A percentile compares a stretch with the other conserved stretches of the same genome.
These are phyloP conservation scores for Standfussiana lucernea DNA, from an alignment of 2,888 invertebrate species.

Conservation along the genomic window DNA sequence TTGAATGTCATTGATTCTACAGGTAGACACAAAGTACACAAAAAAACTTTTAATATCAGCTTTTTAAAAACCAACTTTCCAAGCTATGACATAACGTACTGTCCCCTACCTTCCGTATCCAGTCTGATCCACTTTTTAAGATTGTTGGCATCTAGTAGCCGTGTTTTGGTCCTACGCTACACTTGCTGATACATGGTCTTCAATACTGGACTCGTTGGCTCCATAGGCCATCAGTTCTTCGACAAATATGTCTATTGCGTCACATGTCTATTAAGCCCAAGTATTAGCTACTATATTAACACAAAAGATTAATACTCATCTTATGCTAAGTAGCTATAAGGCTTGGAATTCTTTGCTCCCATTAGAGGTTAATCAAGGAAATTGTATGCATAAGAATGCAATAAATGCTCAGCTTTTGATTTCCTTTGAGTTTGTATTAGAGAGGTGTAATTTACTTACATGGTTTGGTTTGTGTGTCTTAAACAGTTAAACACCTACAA, in stretches of 20 bases:
- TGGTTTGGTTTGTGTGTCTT: not conserved
- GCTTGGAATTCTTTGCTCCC: constrained; percentile 1
- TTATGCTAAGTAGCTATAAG: not conserved
- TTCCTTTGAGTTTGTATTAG: constrained; percentile 1
- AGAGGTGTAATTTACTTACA: not conserved
- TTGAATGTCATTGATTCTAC: not conserved
- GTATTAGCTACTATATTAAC: not conserved
- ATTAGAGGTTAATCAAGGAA: constrained; percentile 28
- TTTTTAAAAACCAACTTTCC: not conserved
- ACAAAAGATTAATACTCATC: not conserved
- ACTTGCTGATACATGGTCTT: not conserved
- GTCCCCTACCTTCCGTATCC: not conserved
- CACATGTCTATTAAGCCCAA: too few relatives aligned
- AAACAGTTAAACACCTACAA: not conserved
- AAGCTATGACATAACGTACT: not conserved
- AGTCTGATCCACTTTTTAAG: not conserved
- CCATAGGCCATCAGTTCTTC: not conserved
- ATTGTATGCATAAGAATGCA: constrained; percentile 21
- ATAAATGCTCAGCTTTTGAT: not conserved
- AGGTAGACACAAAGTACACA: not conserved
- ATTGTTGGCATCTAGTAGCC: not conserved
- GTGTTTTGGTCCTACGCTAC: not conserved
- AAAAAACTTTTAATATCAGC: not conserved
- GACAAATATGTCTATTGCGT: too few relatives aligned
- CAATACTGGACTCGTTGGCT: not conserved